Base-by-base conservation (phyloP, 2,797 vertebrate species). In the Sebastiscus tertius region DNA sequence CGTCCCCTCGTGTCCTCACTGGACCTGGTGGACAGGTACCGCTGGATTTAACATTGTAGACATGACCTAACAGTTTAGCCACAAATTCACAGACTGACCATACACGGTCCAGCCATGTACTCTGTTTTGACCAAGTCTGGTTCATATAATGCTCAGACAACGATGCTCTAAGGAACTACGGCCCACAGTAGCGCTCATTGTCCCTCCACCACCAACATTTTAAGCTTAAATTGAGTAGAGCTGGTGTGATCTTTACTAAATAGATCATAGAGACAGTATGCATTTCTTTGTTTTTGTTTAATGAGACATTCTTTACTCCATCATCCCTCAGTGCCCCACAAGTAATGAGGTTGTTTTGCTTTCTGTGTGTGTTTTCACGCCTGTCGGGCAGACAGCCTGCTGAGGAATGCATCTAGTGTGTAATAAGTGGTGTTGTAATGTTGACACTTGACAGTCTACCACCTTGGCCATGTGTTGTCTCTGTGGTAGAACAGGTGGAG, bases 391-490 rank as follows among this genome's bases (percentile, higher is more conserved):
- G 16, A 18, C 58, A 6, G 46, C 39, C 22, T 70, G 39, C 52
- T 33, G 14, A 78, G 49, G 71, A 79, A 82, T 86, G 77, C 8
- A 18, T 55, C 22, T 3, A 24, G 69, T 61, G 59, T 39, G n/a
- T 64, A 72, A 80, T 69, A 33, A 64, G 75, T 22, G 55, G 42
- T 75, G 74, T 60, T 83, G 65, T 80, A 54, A 68, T 70, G 55
- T 81, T 66, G 72, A 72, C 74, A 1, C 29, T 49, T 22, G 46
- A 49, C 54, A 60, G 62, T 68, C n/a, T 60, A 20, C 42, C 29
- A 64, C n/a, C 20, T 22, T 26, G 18, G 9, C 20, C 36, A 26
- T 36, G 67, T 49, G 36, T 63, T 63, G 12, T 55, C 42, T 59
- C 13, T 55, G 18, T 27, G 55, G 22, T 24, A 5, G 8, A 60